Evolutionary conservation across 2,113 vertebrate genomes (phyloP), one percentile per base, ranked within the genome.

Genomic region (Trematomus loennbergii): DNA sequence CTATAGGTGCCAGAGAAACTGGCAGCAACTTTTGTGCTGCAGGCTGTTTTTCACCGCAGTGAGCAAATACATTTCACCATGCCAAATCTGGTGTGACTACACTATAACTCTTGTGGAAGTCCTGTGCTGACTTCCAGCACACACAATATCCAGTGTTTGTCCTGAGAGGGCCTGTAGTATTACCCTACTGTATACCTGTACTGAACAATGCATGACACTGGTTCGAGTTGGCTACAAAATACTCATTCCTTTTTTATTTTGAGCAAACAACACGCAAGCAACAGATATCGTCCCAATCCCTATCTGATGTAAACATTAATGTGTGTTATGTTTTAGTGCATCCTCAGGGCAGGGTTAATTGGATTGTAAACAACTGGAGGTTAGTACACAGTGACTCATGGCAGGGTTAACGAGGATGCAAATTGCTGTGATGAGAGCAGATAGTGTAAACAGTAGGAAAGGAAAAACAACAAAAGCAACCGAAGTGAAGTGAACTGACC

Each of bases 401-500:
- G 61, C 16, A 3, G 63, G 72, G 67, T 82, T 85, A 87, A 84
- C 84, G 75, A 76, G 50, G 36, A 69, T 83, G 63, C 63, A 79
- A 78, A 86, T 73, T 66, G 79, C 57, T 33, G 46, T 43, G 50
- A 29, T 15, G 25, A 46, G 49, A 67, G 16, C 13, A 62, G 29
- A 9, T 13, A 60, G 43, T 52, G 46, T 73, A 48, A 67, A 83
- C 45, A 64, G 53, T 9, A 4, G 20, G 9, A 8, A 52, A 25
- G n/a, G 15, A 60, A 57, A 8, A 40, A 40, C 36, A 40, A 40
- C 5, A 40, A 40, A 6, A 9, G 8, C 36, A 40, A 40, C 36
- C 1, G 36, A 8, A 40, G 8, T 40, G 36, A 62, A 20, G 40
- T 22, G 12, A 12, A 96, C 98, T 96, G 87, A 99, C 98, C 97